Evolutionary conservation across 1,140 invertebrate species (phyloP), one percentile per base, ranked within the genome.

Genomic region (Lucilia sericata): DNA sequence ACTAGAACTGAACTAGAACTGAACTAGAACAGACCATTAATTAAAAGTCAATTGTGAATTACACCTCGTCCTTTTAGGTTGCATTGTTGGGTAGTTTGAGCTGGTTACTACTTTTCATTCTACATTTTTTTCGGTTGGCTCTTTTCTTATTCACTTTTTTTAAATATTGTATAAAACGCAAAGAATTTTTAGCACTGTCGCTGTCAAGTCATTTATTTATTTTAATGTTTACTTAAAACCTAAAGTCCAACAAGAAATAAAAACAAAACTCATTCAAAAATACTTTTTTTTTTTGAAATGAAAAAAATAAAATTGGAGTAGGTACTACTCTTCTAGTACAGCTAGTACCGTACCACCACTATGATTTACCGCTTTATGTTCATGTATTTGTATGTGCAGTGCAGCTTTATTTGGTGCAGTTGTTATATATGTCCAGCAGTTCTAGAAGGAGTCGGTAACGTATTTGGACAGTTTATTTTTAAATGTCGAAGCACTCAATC

Each of bases 201-300:
- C 82, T 83, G 82, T 83, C 82, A 83, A 83, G 82, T 83, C 82
- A 83, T 83, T 83, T 83, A 83, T 83, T 83, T 83, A 83, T 83
- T 83, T 83, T 83, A 83, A 83, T 83, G 82, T 83, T 83, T 74
- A 83, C 81, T 82, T 65, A 60, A 82, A 82, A 82, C 81, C 76
- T 49, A 51, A 80, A 80, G 47, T 80, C 42, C n/a, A 80, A 80
- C n/a, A 80, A 80, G 47, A 47, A 42, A 47, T 19, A 80, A 49
- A 10, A 30, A 10, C 42, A 47, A 25, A 51, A 80, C 10, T 49
- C 17, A 21, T 19, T 14, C 9, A 80, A 80, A 12, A 49, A 49
- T 47, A 17, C 4, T 49, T 19, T 12, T 49, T 30, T 21, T 80
- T 21, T 12, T 10, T 36, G 17, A 78, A 42, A 47, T 30, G 25